These are phyloP conservation scores for Nothoprocta perdicaria DNA, from an alignment of 2,113 vertebrate species.

Conservation along the genomic window DNA sequence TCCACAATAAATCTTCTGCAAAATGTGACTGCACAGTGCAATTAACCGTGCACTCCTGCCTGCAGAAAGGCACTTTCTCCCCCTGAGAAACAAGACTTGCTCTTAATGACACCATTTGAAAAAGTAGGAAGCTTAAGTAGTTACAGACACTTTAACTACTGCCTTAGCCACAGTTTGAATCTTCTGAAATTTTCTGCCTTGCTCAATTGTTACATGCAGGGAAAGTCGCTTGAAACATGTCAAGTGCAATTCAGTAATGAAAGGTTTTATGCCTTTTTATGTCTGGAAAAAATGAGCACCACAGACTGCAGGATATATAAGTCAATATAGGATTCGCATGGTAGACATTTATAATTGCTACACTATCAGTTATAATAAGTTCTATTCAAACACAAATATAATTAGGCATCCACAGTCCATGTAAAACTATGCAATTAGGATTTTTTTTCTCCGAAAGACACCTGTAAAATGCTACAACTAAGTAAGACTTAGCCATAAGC, in stretches of 20 bases:
- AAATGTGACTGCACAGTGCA: neutral
- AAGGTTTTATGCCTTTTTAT: neutral
- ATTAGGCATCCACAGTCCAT: neutral
- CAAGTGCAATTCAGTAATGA: neutral
- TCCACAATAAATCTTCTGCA: neutral
- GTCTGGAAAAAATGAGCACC: neutral
- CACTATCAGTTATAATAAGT: neutral
- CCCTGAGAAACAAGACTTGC: neutral
- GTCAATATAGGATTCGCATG: neutral
- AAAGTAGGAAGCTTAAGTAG: neutral
- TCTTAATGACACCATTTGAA: neutral
- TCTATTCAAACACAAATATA: neutral
- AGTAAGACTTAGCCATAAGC: neutral
- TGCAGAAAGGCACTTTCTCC: neutral
- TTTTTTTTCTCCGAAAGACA: neutral
- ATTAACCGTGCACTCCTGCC: neutral
- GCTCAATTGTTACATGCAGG: neutral
- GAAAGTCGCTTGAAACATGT: too few species aligned
- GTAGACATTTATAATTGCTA: neutral
- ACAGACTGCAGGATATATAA: neutral
- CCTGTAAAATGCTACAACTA: neutral
- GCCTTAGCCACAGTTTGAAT: neutral
- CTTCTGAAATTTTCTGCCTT: neutral
- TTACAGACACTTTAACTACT: neutral
- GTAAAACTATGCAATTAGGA: neutral